These are phyloP conservation scores for Elysia chlorotica DNA, from an alignment of 1,140 invertebrate species.

Conservation along the genomic window DNA sequence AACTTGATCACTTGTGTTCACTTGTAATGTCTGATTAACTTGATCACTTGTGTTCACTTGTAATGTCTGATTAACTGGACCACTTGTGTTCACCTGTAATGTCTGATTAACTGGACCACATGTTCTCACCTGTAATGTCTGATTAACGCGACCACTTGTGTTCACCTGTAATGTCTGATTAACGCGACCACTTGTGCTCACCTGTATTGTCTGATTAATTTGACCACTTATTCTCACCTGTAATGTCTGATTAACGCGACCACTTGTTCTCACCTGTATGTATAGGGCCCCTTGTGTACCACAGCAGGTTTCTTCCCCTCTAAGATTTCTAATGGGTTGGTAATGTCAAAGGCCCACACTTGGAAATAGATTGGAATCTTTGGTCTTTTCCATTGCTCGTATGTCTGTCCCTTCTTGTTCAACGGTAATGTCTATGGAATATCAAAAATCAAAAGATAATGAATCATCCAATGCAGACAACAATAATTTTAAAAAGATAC, in stretches of 20 bases:
- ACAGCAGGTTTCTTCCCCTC: conserved; percentile 79
- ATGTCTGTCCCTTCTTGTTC: background rate
- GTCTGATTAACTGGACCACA: background rate
- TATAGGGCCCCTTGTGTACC: conserved; percentile 82
- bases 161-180: background rate
- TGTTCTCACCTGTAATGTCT: no score
- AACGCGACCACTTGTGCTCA: background rate
- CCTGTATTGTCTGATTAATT: background rate
- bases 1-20: no score
- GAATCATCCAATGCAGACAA: no score
- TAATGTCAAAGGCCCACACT: conserved; percentile 82
- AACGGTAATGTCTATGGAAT: conserved; percentile 4
- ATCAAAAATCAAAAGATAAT: no score
- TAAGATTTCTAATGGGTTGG: conserved; percentile 86
- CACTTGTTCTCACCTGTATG: conserved; percentile 54
- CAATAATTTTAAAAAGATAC: no score
- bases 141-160: no score
- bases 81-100: no score
- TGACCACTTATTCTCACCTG: no score
- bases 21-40: no score
- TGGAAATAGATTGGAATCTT: conserved; percentile 44
- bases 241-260: no score
- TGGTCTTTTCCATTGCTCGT: background rate
- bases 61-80: no score
- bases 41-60: no score